Conservation (phyloP, 2,888 invertebrate genomes). For the Frankliniella intonsa region DNA sequence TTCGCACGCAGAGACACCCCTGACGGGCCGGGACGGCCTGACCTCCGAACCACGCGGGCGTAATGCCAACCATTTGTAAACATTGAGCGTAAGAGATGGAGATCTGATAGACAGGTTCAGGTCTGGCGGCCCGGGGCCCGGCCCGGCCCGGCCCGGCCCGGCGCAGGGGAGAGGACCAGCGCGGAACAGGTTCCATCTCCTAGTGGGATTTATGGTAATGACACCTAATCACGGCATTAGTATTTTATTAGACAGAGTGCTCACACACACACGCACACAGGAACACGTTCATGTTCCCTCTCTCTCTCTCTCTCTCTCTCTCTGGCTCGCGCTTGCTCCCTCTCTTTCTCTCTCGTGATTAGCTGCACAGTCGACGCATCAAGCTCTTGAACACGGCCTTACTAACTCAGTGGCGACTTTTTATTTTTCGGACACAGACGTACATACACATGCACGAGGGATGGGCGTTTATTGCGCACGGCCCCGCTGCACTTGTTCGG, state of each 20-base stretch:
- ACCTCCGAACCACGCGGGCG: not conserved
- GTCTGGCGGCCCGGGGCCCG: too few species aligned
- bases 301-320: not conserved
- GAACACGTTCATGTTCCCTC: not conserved
- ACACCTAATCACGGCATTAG: conserved; percentile 22
- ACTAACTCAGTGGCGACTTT: conserved; percentile 3
- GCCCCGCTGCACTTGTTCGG: too few species aligned
- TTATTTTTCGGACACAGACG: not conserved
- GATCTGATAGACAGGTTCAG: conserved; percentile 8
- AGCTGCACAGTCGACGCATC: not conserved
- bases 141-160: not conserved
- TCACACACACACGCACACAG: not conserved
- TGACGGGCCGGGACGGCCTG: too few species aligned
- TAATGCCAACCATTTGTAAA: conserved; percentile 10
- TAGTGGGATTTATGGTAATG: conserved; percentile 17
- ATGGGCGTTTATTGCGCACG: too few species aligned
- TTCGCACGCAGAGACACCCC: not conserved
- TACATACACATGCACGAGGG: not conserved
- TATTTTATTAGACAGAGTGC: not conserved
- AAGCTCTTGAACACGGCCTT: conserved; percentile 9
- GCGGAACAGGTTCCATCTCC: conserved; percentile 9
- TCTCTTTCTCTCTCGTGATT: not conserved
- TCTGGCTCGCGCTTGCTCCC: not conserved
- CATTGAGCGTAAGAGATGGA: not conserved
- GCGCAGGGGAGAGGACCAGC: not conserved